Evolutionary conservation across 2,797 vertebrate genomes (phyloP).

Genomic region (Sebastes vulpes): DNA sequence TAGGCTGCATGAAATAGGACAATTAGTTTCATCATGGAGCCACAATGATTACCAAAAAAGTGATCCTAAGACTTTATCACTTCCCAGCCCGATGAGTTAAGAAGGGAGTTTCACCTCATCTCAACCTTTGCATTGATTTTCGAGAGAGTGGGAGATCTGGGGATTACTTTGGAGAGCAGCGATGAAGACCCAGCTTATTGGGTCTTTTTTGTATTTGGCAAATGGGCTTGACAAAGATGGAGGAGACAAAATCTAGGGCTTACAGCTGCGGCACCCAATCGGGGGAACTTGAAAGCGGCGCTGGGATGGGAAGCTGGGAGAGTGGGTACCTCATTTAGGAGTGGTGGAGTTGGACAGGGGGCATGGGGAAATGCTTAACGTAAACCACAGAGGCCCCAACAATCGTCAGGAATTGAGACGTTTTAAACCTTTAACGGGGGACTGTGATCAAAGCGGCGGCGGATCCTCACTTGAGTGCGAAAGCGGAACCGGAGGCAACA

Average conservation of each 20-base stretch:
- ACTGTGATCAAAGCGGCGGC: slow-evolving; percentile 86
- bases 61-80: slow-evolving; percentile 78
- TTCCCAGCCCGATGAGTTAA: slow-evolving; percentile 81
- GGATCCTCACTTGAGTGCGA: slow-evolving; percentile 81
- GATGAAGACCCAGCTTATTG: slow-evolving; percentile 87
- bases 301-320: slow-evolving; percentile 81
- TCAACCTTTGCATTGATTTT: slow-evolving; percentile 87
- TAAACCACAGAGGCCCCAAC: slow-evolving; percentile 83
- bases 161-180: slow-evolving; percentile 85
- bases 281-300: slow-evolving; percentile 85
- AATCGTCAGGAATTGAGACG: slow-evolving; percentile 88
- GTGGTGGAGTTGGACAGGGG: slow-evolving; percentile 77
- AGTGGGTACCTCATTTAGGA: slow-evolving; percentile 84
- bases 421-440: slow-evolving; percentile 89
- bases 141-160: slow-evolving; percentile 80
- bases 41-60: slow-evolving; percentile 73
- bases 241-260: slow-evolving; percentile 89
- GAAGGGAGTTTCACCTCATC: slow-evolving; percentile 83
- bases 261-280: slow-evolving; percentile 80
- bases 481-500: slow-evolving; percentile 78
- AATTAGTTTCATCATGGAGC: slow-evolving; percentile 85
- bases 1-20: slow-evolving; percentile 69
- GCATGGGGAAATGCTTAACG: slow-evolving; percentile 80
- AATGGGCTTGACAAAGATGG: slow-evolving; percentile 88
- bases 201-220: slow-evolving; percentile 87